phyloP scores from a whole-genome alignment of 2,797 vertebrate species.

The Allobates femoralis region DNA sequence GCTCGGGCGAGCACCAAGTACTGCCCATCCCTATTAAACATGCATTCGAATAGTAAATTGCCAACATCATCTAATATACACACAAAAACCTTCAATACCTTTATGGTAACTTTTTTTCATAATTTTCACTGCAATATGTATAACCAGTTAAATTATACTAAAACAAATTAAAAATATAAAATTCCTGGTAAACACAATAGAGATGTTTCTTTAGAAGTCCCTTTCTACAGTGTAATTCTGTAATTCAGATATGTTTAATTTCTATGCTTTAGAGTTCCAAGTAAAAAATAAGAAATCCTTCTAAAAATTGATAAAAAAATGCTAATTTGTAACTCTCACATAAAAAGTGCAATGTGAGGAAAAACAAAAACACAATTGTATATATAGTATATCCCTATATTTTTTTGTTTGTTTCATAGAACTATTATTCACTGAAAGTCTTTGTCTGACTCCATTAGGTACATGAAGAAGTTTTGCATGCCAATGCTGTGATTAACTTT shows the following conservation, averaged over 20 bases:
- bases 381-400: constrained; percentile 5
- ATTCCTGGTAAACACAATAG: not conserved
- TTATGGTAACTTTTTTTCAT: not conserved
- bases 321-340: not conserved
- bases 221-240: not conserved
- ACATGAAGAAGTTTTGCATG: constrained; percentile 68
- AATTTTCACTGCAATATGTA: not conserved
- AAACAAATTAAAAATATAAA: not conserved
- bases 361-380: constrained; percentile 38
- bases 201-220: not conserved
- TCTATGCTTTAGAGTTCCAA: not conserved
- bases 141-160: not conserved
- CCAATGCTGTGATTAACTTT: constrained; percentile 80
- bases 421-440: constrained; percentile 47
- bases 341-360: constrained; percentile 2
- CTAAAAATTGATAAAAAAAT: constrained; percentile 8
- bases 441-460: constrained; percentile 69
- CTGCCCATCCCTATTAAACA: no score
- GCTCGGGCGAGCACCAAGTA: no score
- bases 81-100: no score
- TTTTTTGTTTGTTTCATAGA: constrained; percentile 3
- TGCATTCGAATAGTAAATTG: no score
- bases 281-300: not conserved
- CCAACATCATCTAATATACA: no score
- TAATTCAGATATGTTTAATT: not conserved